Conservation (phyloP, 2,797 vertebrate species). For the Oceanodroma leucorhoa region DNA sequence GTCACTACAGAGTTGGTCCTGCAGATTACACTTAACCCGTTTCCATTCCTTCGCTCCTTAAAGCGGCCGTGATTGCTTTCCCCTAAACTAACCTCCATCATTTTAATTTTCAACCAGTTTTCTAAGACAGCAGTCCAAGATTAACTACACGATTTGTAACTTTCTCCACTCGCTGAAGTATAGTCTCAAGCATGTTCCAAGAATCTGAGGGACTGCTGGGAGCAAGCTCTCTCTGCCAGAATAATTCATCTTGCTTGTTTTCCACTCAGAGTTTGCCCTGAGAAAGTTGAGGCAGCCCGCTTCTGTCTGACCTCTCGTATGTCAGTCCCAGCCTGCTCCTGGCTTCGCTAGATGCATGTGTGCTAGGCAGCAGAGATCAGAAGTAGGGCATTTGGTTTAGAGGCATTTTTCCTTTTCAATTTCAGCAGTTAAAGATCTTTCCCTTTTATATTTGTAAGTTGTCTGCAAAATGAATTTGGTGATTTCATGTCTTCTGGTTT, state of each 20-base stretch:
- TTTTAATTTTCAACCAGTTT: not conserved
- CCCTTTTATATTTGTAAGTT: not conserved
- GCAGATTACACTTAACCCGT: not conserved
- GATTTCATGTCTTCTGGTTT: not conserved
- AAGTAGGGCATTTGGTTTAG: not conserved
- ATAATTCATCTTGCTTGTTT: constrained; percentile 39
- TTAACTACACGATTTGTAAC: not conserved
- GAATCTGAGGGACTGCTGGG: not conserved
- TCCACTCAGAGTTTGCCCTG: not conserved
- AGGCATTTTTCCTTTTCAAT: not conserved
- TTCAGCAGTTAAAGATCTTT: not conserved
- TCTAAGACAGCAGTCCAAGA: not conserved
- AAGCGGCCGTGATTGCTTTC: not conserved
- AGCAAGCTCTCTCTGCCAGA: not conserved
- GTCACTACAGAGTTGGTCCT: not conserved
- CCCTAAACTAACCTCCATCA: not conserved
- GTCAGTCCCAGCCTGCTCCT: constrained; percentile 16
- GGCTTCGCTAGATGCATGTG: not conserved
- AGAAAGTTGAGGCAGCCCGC: constrained; percentile 22
- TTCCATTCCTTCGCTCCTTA: not conserved
- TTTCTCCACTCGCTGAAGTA: not conserved
- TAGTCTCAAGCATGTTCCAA: not conserved
- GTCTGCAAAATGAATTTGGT: not conserved
- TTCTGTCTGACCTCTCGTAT: constrained; percentile 23
- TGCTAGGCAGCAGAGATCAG: not conserved